phyloP scores from a whole-genome alignment of 2,888 invertebrate species.

The Imbricaverruca yamaguchii region DNA sequence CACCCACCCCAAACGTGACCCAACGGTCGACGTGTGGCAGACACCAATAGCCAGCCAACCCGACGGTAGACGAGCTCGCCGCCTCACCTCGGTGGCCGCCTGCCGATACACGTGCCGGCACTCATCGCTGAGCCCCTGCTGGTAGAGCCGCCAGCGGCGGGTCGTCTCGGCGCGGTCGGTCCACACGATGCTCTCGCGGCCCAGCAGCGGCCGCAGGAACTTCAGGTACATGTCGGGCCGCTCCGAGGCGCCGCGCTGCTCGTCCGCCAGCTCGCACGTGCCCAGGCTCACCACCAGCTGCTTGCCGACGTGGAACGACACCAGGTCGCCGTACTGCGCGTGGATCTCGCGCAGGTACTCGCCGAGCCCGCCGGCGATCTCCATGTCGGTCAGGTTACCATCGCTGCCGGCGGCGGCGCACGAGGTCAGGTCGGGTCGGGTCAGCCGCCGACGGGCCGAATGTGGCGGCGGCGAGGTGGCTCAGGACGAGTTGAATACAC shows the following conservation, averaged over 20 bases:
- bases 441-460: background rate
- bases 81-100: background rate
- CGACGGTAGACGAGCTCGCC: too few relatives aligned
- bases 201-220: constrained; percentile 14
- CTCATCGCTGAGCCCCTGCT: constrained; percentile 6
- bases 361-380: constrained; percentile 1
- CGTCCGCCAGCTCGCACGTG: background rate
- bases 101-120: background rate
- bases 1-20: too few relatives aligned
- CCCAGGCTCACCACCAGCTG: constrained; percentile 11
- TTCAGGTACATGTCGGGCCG: constrained; percentile 1
- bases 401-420: background rate
- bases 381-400: constrained; percentile 13
- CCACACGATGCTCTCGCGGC: constrained; percentile 13
- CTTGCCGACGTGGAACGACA: constrained; percentile 3
- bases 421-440: background rate
- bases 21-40: too few relatives aligned
- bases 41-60: too few relatives aligned
- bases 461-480: background rate
- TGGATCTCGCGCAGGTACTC: constrained; percentile 6
- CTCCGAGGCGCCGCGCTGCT: background rate
- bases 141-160: constrained; percentile 8
- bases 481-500: too few relatives aligned
- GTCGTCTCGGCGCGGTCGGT: constrained; percentile 3
- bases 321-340: background rate